A percentile compares a stretch with the other conserved stretches of the same genome.
Conservation (phyloP, 2,113 vertebrate genomes). For the Ovis aries region ARS-UI_Ramb_v3.0 NC_056056.1:82554501-82555000, state of each 20-base stretch:
- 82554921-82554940: neutral
- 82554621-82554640: neutral
- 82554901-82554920: neutral
- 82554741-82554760: neutral
- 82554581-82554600: neutral
- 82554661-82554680: neutral
- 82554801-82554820: neutral
- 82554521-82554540: neutral
- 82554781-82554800: neutral
- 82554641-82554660: neutral
- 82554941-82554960: neutral
- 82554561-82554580: neutral
- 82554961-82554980: neutral
- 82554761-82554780: neutral
- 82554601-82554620: neutral
- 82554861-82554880: neutral
- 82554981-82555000: neutral
- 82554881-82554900: neutral
- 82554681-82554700: neutral
- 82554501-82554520: neutral
- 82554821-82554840: neutral
- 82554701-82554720: neutral
- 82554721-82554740: neutral
- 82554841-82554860: neutral
- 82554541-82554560: neutral